Conservation (phyloP, 2,113 vertebrate species). For the Murina feae region DNA sequence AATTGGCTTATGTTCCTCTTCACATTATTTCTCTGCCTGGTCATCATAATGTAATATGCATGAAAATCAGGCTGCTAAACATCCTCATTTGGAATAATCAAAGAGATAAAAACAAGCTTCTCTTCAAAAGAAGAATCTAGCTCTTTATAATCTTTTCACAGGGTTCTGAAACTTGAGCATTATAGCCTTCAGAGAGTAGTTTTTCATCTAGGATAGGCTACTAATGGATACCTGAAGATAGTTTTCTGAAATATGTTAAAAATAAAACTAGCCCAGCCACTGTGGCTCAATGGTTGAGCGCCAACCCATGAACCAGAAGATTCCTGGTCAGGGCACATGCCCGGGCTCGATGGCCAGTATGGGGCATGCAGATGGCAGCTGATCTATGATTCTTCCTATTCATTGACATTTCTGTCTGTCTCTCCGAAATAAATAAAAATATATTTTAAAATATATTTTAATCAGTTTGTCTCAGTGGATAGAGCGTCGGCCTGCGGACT, state of each 20-base stretch:
- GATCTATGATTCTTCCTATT: too few relatives aligned
- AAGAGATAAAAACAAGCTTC: slow-evolving; percentile 31
- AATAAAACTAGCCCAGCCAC: slow-evolving; percentile 39
- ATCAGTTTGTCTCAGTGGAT: too few relatives aligned
- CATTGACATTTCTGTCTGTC: too few relatives aligned
- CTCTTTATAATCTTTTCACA: slow-evolving; percentile 47
- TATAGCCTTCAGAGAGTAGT: slow-evolving; percentile 40
- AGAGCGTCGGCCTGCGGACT: too few relatives aligned
- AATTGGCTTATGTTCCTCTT: background rate
- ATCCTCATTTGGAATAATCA: slow-evolving; percentile 3
- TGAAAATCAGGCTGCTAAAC: slow-evolving; percentile 1
- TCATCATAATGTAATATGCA: background rate
- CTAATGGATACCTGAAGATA: slow-evolving; percentile 50
- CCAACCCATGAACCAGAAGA: too few relatives aligned
- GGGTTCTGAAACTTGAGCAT: slow-evolving; percentile 49
- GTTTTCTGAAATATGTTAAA: slow-evolving; percentile 69
- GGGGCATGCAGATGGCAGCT: too few relatives aligned
- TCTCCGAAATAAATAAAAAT: too few relatives aligned
- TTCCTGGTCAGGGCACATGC: too few relatives aligned
- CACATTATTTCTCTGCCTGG: background rate
- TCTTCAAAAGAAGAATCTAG: slow-evolving; percentile 44
- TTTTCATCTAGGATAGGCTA: slow-evolving; percentile 57
- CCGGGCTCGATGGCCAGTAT: too few relatives aligned
- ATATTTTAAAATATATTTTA: too few relatives aligned
- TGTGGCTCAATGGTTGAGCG: too few relatives aligned